Percentiles rank a stretch among this genome's conserved stretches.
Conservation (phyloP, 2,797 vertebrate species). For the Salmo trutta region DNA sequence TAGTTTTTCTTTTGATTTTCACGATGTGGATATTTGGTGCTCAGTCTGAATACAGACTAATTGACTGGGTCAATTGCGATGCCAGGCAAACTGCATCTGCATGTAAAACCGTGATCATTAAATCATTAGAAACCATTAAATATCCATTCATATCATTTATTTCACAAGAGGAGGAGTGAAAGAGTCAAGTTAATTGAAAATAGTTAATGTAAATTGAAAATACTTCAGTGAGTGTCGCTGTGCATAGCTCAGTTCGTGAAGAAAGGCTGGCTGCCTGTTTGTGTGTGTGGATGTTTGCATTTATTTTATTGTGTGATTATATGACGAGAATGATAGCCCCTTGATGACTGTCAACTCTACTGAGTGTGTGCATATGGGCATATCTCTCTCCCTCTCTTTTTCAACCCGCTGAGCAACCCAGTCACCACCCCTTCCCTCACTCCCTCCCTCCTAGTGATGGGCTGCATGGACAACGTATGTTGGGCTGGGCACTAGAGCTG, state of each 20-base stretch:
- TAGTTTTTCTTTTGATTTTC: conserved; percentile 4
- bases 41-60: conserved; percentile 34
- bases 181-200: conserved; percentile 53
- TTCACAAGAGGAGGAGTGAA: conserved; percentile 52
- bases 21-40: conserved; percentile 26
- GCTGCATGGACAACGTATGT: background rate
- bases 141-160: conserved; percentile 67
- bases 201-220: conserved; percentile 56
- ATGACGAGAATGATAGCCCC: background rate
- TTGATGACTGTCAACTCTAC: background rate
- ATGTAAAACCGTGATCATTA: conserved; percentile 54
- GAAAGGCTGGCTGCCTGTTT: background rate
- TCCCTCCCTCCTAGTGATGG: background rate
- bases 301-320: background rate
- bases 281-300: background rate
- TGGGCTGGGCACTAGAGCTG: no score
- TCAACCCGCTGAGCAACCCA: background rate
- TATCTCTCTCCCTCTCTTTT: background rate
- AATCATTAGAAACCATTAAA: conserved; percentile 68
- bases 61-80: conserved; percentile 61
- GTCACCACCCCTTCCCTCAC: background rate
- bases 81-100: conserved; percentile 26
- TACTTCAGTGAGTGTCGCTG: conserved; percentile 30
- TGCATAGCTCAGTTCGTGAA: background rate
- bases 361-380: background rate